Evolutionary conservation across 1,140 invertebrate species (phyloP), one percentile per base, ranked within the genome.

Genomic region (Protaetia brevitarsis): DNA sequence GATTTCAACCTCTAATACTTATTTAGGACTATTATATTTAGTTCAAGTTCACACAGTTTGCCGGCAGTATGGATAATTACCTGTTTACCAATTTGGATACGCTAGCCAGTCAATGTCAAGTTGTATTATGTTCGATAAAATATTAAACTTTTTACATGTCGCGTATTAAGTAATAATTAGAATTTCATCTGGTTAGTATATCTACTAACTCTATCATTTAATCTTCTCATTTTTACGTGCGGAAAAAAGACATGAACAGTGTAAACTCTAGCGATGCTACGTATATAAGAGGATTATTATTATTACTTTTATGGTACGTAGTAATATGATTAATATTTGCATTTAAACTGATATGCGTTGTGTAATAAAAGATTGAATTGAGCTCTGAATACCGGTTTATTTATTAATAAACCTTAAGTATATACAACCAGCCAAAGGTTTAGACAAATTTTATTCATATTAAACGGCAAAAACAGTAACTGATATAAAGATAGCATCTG

Each of bases 1-100:
- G n/a, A n/a, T n/a, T n/a, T n/a, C n/a, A n/a, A n/a, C n/a, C 19
- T 19, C 19, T 13, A 51, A 21, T 23, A 23, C 19, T 23, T 23
- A 8, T 19, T 2, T 19, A 51, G 26, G 26, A 23, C 16, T 51
- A 51, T 19, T 51, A 19, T 19, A 51, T 19, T 51, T 51, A n/a
- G 31, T 34, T 34, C 8, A 11, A 51, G 41, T 51, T 51, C 41
- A 51, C 41, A 51, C 19, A 1, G 26, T 51, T 51, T 51, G 41
- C 21, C 41, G 16, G 19, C 19, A 51, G 41, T 51, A 51, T 51
- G 41, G 41, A 51, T 51, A 51, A 51, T 51, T 51, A 51, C 41
- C 41, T 51, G 41, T 51, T 51, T 51, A 51, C 41, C 13, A 51
- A 51, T 51, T 51, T 51, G 6, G 19, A 51, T 23, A 19, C 16